Evolutionary conservation across 1,140 invertebrate species (phyloP).

Genomic region (Calosoma granatense): DNA sequence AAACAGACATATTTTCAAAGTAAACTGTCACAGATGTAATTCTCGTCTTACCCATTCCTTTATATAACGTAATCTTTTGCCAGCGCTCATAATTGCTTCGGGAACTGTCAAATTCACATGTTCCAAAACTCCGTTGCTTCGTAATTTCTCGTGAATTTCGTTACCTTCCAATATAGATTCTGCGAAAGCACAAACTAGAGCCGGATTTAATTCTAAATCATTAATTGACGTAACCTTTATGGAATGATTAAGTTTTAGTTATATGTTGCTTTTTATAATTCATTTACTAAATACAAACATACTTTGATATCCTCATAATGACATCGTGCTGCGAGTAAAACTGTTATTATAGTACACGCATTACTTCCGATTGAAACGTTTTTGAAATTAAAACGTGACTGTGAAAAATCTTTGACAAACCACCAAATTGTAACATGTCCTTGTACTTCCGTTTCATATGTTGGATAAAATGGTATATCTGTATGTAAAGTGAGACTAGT

Average conservation of each 20-base stretch:
- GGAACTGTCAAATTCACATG: conserved; percentile 31
- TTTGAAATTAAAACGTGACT: conserved; percentile 27
- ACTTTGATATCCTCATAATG: conserved; percentile 19
- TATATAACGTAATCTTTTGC: conserved; percentile 19
- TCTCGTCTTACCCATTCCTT: conserved; percentile 28
- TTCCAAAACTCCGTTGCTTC: conserved; percentile 21
- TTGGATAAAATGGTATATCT: conserved; percentile 28
- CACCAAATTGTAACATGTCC: conserved; percentile 22
- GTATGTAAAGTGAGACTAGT: not conserved
- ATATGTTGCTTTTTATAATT: conserved; percentile 12
- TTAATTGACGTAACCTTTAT: conserved; percentile 13
- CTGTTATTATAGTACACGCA: conserved; percentile 30
- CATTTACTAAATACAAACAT: not conserved
- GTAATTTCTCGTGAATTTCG: conserved; percentile 26
- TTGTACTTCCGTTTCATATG: conserved; percentile 23
- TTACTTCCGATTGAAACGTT: conserved; percentile 25
- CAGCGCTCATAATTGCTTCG: conserved; percentile 27
- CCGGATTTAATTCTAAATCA: conserved; percentile 19
- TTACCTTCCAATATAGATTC: conserved; percentile 29
- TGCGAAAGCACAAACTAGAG: conserved; percentile 19
- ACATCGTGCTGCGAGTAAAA: conserved; percentile 27
- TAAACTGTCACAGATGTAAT: too few species aligned
- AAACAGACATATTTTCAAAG: conserved; percentile 10
- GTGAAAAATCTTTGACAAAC: conserved; percentile 30
- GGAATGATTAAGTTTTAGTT: conserved; percentile 12